Evolutionary conservation across 1,140 invertebrate species (phyloP).

Genomic region (Drosophila sproati): DNA sequence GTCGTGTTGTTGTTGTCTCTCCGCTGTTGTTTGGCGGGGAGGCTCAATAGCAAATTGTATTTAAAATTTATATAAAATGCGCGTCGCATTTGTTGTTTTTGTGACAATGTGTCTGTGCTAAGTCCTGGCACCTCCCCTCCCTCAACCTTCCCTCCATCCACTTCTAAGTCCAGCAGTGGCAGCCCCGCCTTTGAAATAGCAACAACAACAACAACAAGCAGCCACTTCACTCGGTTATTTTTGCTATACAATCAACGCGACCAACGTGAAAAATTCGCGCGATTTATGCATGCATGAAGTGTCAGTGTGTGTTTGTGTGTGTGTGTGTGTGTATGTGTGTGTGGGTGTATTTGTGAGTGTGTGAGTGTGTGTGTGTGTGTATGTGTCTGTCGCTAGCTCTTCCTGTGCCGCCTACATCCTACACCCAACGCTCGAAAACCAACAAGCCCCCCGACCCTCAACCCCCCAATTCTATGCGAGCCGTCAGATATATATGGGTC

Average conservation of each 20-base stretch:
- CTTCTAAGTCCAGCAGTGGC: slow-evolving; percentile 1
- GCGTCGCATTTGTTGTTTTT: slow-evolving; percentile 65
- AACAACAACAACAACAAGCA: slow-evolving; percentile 33
- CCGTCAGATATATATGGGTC: slow-evolving; percentile 29
- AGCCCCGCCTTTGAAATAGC: slow-evolving; percentile 16
- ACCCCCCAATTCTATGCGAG: not conserved
- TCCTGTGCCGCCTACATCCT: slow-evolving; percentile 28
- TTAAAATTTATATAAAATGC: slow-evolving; percentile 82
- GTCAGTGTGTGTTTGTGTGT: slow-evolving; percentile 18
- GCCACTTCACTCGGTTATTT: slow-evolving; percentile 67
- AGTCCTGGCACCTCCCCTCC: not conserved
- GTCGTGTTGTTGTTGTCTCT: not conserved
- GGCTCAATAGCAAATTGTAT: slow-evolving; percentile 81
- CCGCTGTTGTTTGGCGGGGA: slow-evolving; percentile 33
- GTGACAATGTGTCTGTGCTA: slow-evolving; percentile 71
- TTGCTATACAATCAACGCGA: slow-evolving; percentile 68
- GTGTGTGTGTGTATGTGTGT: slow-evolving; percentile 25
- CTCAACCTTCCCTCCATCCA: not conserved
- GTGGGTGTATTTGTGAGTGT: slow-evolving; percentile 10
- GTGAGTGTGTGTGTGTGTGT: slow-evolving; percentile 18
- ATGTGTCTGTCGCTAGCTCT: slow-evolving; percentile 47
- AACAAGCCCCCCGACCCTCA: not conserved
- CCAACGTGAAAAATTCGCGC: slow-evolving; percentile 77
- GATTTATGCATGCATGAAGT: slow-evolving; percentile 77
- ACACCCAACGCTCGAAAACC: slow-evolving; percentile 1